These are phyloP conservation scores for Acanthacorydalis orientalis DNA, from an alignment of 2,888 invertebrate genomes.

Conservation along the genomic window DNA sequence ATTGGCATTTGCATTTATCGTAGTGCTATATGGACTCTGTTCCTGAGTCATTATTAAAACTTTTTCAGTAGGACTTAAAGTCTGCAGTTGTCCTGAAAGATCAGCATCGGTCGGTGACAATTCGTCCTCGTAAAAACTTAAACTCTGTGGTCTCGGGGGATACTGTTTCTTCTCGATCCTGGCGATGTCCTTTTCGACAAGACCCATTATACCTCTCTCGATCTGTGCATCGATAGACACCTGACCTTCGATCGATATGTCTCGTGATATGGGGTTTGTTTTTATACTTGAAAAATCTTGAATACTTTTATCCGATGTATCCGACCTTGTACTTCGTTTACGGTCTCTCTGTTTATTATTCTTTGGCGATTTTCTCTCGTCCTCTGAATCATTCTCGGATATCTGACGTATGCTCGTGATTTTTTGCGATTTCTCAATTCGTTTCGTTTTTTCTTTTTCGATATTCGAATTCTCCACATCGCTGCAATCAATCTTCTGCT, in stretches of 20 bases:
- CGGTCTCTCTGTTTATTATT: background rate
- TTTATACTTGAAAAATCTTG: background rate
- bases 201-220: constrained; percentile 17
- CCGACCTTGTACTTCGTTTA: background rate
- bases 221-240: constrained; percentile 5
- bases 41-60: background rate
- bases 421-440: background rate
- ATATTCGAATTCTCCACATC: background rate
- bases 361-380: background rate
- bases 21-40: background rate
- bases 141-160: constrained; percentile 26
- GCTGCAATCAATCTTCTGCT: background rate
- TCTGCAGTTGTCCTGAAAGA: constrained; percentile 19
- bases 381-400: background rate
- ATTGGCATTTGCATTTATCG: constrained; percentile 4
- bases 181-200: constrained; percentile 26
- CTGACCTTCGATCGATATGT: constrained; percentile 5
- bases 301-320: background rate
- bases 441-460: background rate
- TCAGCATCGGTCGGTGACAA: constrained; percentile 23
- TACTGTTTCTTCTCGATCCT: constrained; percentile 22
- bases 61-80: constrained; percentile 26
- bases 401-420: background rate
- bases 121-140: constrained; percentile 28
- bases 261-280: constrained; percentile 4